phyloP scores from a whole-genome alignment of 2,797 vertebrate species.

The Sylvia borin region DNA sequence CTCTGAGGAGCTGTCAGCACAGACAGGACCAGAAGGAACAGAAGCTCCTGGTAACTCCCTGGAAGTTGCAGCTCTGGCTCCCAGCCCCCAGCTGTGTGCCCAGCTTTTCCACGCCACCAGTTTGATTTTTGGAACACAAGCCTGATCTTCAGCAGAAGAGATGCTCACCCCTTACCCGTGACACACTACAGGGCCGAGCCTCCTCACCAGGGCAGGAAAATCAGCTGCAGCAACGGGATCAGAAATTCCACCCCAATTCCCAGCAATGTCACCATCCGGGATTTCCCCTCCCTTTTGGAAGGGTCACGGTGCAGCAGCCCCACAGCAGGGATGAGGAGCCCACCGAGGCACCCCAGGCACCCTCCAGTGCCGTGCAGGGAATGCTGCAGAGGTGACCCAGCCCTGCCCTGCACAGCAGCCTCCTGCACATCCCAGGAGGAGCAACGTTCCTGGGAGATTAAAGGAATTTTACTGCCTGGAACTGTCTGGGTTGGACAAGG shows the following conservation, averaged over 20 bases:
- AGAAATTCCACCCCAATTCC: not conserved
- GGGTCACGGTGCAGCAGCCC: accelerated
- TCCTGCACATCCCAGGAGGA: not conserved
- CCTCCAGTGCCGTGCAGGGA: not conserved
- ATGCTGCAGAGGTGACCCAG: not conserved
- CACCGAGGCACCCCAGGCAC: not conserved
- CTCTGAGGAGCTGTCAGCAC: accelerated
- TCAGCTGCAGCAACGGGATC: not conserved
- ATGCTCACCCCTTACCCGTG: not conserved
- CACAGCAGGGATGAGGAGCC: not conserved
- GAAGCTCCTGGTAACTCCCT: not conserved
- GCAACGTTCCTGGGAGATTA: accelerated
- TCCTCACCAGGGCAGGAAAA: not conserved
- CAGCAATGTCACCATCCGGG: accelerated
- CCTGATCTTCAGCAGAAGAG: not conserved
- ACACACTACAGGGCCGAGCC: not conserved
- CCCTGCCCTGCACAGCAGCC: not conserved
- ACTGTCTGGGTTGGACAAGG: accelerated
- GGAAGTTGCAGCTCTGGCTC: not conserved
- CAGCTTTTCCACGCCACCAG: accelerated
- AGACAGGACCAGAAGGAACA: not conserved
- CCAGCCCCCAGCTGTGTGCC: not conserved
- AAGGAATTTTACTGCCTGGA: not conserved
- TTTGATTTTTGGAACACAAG: not conserved
- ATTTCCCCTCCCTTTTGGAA: not conserved